These are phyloP conservation scores for Chaetodon trifasciatus DNA, from an alignment of 2,797 vertebrate genomes.

Conservation along the genomic window DNA sequence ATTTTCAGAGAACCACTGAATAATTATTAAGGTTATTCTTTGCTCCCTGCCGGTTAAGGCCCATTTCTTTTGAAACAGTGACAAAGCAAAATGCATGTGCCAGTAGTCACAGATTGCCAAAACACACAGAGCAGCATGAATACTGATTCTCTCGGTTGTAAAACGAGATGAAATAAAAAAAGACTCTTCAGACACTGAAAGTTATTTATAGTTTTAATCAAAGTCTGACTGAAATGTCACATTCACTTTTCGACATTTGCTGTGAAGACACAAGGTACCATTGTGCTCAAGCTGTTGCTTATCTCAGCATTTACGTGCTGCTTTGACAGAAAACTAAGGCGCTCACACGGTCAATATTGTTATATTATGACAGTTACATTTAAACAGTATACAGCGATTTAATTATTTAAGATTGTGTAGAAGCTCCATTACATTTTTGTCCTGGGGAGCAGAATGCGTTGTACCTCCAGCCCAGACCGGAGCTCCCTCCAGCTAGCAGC, in stretches of 20 bases:
- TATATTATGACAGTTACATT: constrained; percentile 18
- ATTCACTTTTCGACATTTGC: constrained; percentile 1
- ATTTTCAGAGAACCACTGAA: constrained; percentile 1
- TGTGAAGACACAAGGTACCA: neutral
- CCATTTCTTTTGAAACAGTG: constrained; percentile 10
- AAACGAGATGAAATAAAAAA: neutral
- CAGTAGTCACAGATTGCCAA: constrained; percentile 2
- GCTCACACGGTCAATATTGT: neutral
- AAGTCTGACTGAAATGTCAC: neutral
- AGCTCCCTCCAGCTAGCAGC: constrained; percentile 72
- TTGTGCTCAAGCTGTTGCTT: neutral
- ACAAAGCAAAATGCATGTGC: neutral
- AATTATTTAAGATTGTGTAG: constrained; percentile 45
- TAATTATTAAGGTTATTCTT: neutral
- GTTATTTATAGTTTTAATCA: neutral
- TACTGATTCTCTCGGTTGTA: neutral
- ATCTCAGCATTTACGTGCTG: neutral
- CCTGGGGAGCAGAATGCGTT: constrained; percentile 44
- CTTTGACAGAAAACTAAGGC: constrained; percentile 10
- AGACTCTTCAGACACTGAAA: neutral
- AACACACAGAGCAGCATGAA: constrained; percentile 8
- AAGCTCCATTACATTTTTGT: constrained; percentile 56
- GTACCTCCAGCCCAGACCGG: constrained; percentile 50
- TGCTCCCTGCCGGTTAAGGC: neutral
- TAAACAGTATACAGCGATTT: constrained; percentile 28